Evolutionary conservation across 2,113 vertebrate species (phyloP).

Genomic region (Phalacrocorax carbo): DNA sequence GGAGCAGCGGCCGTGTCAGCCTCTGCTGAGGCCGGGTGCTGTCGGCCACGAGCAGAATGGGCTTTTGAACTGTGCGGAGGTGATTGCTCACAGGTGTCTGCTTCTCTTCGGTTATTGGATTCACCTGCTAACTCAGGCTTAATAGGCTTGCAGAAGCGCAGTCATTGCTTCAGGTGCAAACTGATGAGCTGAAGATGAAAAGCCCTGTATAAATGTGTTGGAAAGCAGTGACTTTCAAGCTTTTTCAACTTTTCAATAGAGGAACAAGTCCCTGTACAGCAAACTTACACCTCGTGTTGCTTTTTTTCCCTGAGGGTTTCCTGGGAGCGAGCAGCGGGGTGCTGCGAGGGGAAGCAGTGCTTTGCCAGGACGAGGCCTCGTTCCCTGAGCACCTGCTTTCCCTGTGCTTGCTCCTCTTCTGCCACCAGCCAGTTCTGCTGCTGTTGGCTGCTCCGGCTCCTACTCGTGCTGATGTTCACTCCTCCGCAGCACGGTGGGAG

Average conservation of each 20-base stretch:
- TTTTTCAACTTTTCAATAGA: not conserved
- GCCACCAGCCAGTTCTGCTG: no score
- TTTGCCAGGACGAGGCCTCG: not conserved
- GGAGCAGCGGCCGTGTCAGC: not conserved
- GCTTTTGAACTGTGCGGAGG: not conserved
- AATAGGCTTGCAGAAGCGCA: not conserved
- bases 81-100: not conserved
- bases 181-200: not conserved
- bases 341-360: not conserved
- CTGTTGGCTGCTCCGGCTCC: no score
- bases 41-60: not conserved
- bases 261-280: not conserved
- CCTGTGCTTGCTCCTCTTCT: no score
- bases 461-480: no score
- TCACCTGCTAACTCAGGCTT: not conserved
- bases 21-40: not conserved
- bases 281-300: not conserved
- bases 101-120: not conserved
- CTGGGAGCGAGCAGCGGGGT: not conserved
- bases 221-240: fast-evolving
- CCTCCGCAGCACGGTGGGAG: no score
- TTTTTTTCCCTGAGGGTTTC: not conserved
- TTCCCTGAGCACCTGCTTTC: not conserved
- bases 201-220: fast-evolving
- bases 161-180: not conserved